Conservation (phyloP, 2,797 vertebrate species). For the Pelochelys cantorii region DNA sequence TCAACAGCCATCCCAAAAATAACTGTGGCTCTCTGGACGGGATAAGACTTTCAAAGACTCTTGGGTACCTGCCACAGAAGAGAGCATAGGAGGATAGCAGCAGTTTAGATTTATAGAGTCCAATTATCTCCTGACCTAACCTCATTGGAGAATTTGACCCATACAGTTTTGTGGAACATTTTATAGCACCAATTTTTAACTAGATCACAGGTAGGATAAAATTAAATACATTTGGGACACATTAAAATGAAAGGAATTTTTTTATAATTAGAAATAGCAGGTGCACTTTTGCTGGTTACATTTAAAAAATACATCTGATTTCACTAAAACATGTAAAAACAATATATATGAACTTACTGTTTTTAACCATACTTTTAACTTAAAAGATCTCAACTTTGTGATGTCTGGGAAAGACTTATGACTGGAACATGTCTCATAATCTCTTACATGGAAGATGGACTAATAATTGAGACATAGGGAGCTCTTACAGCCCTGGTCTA, state of each 20-base stretch:
- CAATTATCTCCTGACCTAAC: neutral
- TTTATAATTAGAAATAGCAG: neutral
- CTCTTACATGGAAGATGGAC: accelerated
- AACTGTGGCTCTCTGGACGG: neutral
- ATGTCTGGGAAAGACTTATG: accelerated
- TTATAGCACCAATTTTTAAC: conserved; percentile 11
- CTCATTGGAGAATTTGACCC: conserved; percentile 2
- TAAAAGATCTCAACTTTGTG: neutral
- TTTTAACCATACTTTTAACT: neutral
- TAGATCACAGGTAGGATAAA: conserved; percentile 3
- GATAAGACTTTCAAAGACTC: neutral
- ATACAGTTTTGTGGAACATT: neutral
- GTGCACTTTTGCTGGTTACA: accelerated
- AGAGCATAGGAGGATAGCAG: neutral
- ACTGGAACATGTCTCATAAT: neutral
- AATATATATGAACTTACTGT: neutral
- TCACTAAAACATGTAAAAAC: neutral
- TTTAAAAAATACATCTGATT: neutral
- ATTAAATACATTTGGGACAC: neutral
- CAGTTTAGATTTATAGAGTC: neutral
- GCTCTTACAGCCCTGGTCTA: neutral
- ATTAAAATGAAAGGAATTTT: neutral
- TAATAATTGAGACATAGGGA: accelerated
- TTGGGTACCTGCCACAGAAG: neutral
- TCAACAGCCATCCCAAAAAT: neutral